Evolutionary conservation across 2,797 vertebrate species (phyloP).

Genomic region (Ptychobarbus kaznakovi): DNA sequence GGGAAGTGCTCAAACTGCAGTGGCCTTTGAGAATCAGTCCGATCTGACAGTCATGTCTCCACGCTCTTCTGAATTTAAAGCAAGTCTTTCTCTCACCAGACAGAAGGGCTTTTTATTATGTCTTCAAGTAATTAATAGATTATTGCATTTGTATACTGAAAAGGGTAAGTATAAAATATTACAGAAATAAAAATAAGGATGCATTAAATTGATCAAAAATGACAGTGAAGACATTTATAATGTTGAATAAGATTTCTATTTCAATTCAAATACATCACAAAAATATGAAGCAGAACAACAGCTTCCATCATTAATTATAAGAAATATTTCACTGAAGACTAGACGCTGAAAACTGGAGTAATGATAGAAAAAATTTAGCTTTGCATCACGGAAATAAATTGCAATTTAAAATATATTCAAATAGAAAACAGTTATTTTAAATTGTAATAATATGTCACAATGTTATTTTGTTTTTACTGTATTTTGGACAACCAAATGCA

Average conservation of each 20-base stretch:
- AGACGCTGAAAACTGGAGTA: background rate
- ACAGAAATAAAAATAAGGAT: background rate
- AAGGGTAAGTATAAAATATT: background rate
- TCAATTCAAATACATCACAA: background rate
- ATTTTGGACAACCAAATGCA: background rate
- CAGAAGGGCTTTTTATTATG: background rate
- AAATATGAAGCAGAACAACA: background rate
- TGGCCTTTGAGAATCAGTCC: background rate
- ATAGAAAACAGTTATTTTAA: background rate
- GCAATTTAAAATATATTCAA: background rate
- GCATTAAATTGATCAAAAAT: background rate
- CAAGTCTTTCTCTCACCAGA: background rate
- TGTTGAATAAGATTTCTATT: background rate
- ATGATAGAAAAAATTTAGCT: background rate
- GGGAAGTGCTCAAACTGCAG: background rate
- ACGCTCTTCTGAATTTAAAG: background rate
- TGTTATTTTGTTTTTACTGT: background rate
- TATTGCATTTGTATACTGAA: background rate
- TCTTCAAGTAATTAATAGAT: background rate
- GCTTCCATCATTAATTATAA: background rate
- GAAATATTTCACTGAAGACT: background rate
- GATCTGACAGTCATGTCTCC: slow-evolving; percentile 15
- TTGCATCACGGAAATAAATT: background rate
- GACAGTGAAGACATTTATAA: background rate
- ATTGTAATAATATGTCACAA: background rate